phyloP scores from a whole-genome alignment of 1,140 invertebrate genomes.

The Saxidomus purpurata region DNA sequence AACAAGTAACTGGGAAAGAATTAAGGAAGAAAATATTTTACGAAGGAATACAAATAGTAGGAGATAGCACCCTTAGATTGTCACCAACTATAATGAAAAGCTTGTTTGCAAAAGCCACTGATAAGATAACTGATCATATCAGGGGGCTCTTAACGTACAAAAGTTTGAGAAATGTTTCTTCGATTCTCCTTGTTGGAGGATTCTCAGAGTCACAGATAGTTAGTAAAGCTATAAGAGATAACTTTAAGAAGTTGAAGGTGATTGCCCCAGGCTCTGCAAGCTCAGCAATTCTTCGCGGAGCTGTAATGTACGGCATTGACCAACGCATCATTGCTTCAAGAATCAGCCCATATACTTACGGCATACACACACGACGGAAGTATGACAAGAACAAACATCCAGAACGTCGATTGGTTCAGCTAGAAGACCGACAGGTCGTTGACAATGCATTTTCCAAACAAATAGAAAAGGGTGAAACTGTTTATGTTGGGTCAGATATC shows the following conservation, averaged over 20 bases:
- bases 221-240: neutral
- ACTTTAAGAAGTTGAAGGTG: conserved; percentile 2
- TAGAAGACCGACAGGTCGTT: neutral
- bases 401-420: too few species aligned
- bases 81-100: neutral
- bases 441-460: conserved; percentile 44
- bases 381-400: conserved; percentile 16
- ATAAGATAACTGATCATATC: neutral
- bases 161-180: neutral
- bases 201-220: conserved; percentile 50
- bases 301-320: too few species aligned
- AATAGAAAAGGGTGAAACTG: conserved; percentile 28
- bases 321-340: conserved; percentile 45
- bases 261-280: conserved; percentile 15
- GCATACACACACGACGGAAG: conserved; percentile 12
- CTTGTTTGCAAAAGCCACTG: neutral
- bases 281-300: too few species aligned
- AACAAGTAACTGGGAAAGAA: neutral
- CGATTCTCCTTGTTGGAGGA: conserved; percentile 52
- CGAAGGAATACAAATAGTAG: neutral
- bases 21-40: neutral
- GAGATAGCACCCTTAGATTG: neutral
- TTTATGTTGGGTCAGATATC: too few species aligned
- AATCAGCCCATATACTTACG: conserved; percentile 57
- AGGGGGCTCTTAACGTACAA: neutral